phyloP scores from a whole-genome alignment of 2,113 vertebrate genomes.

The Megalops atlanticus region DNA sequence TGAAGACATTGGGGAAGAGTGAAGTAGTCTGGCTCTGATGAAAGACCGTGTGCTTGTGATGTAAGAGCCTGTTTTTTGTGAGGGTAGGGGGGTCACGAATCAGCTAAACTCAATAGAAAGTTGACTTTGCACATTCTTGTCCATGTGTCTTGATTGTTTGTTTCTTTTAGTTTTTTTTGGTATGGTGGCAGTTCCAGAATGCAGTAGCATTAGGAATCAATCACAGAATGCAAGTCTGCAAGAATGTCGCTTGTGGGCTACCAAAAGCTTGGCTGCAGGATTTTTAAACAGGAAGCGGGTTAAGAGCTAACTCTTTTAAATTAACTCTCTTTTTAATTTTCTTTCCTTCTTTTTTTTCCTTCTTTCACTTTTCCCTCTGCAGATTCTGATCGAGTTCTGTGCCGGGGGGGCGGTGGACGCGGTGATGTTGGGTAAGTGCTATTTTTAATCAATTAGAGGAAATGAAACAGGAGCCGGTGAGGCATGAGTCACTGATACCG shows the following conservation, averaged over 20 bases:
- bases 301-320: not conserved
- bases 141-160: not conserved
- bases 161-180: too few relatives aligned
- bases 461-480: not conserved
- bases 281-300: not conserved
- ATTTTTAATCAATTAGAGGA: constrained; percentile 2
- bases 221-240: not conserved
- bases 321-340: not conserved
- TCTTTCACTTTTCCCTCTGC: constrained; percentile 50
- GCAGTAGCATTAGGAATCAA: not conserved
- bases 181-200: not conserved
- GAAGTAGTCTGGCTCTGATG: not conserved
- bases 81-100: too few relatives aligned
- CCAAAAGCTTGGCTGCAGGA: not conserved
- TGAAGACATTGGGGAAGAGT: not conserved
- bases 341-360: constrained; percentile 16
- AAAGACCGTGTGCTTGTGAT: not conserved
- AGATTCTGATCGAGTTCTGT: constrained; percentile 99
- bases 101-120: too few relatives aligned
- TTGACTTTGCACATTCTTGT: not conserved
- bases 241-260: not conserved
- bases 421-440: constrained; percentile 91
- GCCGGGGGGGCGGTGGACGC: constrained; percentile 96
- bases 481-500: not conserved
- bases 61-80: too few relatives aligned